Conservation (phyloP, 2,113 vertebrate species). For the Recurvirostra avosetta region DNA sequence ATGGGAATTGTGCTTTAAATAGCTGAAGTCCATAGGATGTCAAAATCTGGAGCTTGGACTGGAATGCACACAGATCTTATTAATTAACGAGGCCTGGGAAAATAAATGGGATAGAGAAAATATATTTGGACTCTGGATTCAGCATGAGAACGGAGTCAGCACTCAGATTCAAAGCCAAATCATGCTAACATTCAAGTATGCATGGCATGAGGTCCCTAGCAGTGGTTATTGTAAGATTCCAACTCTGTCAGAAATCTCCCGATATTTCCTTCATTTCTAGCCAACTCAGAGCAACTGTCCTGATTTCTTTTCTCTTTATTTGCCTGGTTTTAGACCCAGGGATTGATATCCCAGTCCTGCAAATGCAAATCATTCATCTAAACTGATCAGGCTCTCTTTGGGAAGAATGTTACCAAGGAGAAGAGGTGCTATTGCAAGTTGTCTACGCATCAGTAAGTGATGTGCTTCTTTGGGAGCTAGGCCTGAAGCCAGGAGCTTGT, state of each 20-base stretch:
- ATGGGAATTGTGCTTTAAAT: conserved; percentile 29
- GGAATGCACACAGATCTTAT: conserved; percentile 44
- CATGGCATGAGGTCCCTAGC: conserved; percentile 2
- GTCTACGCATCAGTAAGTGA: background rate
- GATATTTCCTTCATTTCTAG: background rate
- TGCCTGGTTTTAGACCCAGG: background rate
- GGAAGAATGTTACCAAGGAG: background rate
- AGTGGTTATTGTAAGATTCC: background rate
- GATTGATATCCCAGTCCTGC: background rate
- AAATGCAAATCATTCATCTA: background rate
- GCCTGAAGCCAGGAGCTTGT: background rate
- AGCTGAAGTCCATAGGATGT: conserved; percentile 48
- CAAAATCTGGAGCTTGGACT: conserved; percentile 31
- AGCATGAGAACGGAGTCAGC: conserved; percentile 12
- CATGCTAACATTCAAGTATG: background rate
- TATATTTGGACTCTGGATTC: conserved; percentile 16
- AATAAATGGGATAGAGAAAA: conserved; percentile 15
- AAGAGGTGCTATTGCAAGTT: background rate
- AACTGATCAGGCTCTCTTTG: background rate
- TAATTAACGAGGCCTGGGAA: conserved; percentile 52
- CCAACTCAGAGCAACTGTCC: background rate
- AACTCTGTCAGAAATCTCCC: background rate
- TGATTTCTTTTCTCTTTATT: background rate
- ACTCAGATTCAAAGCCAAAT: conserved; percentile 12
- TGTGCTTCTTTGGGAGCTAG: background rate